A percentile compares a stretch with the other conserved stretches of the same genome.
phyloP scores from a whole-genome alignment of 2,888 invertebrate genomes.

The Pammene fasciana region DNA sequence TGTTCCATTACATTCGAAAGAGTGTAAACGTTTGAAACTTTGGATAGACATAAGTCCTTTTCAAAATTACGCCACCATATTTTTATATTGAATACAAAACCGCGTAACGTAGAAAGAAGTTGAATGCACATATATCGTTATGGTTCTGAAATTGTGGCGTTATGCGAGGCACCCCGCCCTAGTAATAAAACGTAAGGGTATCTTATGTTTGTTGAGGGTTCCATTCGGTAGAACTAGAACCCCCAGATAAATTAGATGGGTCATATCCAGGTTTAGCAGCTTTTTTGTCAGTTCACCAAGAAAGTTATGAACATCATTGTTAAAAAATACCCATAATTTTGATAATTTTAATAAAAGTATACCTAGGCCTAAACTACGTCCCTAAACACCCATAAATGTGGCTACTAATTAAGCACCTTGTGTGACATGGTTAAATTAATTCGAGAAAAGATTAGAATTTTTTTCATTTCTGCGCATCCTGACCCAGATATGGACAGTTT shows the following conservation, averaged over 20 bases:
- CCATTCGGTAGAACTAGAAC: constrained; percentile 5
- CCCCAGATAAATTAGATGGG: neutral
- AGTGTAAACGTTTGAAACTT: neutral
- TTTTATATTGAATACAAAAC: neutral
- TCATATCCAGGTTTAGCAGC: too few relatives aligned
- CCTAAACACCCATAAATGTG: too few relatives aligned
- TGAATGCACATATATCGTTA: neutral
- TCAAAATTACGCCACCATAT: neutral
- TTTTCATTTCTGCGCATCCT: too few relatives aligned
- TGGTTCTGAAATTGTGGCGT: neutral
- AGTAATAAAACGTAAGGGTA: constrained; percentile 42
- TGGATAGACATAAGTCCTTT: neutral
- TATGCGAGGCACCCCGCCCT: constrained; percentile 68
- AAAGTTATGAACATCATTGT: too few relatives aligned
- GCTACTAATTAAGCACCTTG: too few relatives aligned
- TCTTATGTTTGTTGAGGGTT: constrained; percentile 26
- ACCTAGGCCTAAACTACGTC: too few relatives aligned
- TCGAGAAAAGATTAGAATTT: too few relatives aligned
- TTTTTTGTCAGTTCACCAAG: too few relatives aligned
- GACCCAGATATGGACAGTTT: too few relatives aligned
- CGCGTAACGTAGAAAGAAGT: neutral
- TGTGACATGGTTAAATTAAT: too few relatives aligned
- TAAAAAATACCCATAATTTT: too few relatives aligned
- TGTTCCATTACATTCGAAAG: constrained; percentile 51
- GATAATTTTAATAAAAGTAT: too few relatives aligned